Conservation (phyloP, 1,140 invertebrate genomes). For the Yoshiicerus persimilis region DNA sequence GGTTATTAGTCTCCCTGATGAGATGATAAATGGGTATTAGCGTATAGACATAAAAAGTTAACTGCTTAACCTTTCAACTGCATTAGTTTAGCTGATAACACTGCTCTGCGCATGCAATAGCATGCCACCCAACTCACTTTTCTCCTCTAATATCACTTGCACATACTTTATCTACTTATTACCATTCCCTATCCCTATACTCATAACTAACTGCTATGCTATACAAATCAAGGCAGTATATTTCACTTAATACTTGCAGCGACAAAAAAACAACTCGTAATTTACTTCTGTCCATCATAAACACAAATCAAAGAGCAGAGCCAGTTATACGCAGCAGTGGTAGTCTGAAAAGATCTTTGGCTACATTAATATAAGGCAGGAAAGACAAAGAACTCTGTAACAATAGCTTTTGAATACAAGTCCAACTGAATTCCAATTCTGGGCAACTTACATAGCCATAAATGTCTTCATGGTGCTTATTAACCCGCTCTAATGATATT, state of each 20-base stretch:
- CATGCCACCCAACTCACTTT: not conserved
- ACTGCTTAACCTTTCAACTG: not conserved
- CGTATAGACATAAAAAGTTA: not conserved
- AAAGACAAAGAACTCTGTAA: no score
- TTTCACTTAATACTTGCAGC: not conserved
- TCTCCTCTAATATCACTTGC: no score
- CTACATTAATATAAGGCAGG: no score
- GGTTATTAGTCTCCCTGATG: not conserved
- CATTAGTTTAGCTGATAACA: not conserved
- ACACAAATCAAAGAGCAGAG: not conserved
- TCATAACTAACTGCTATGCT: not conserved
- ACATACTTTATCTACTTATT: no score
- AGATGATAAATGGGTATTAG: not conserved
- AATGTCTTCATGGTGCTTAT: not conserved
- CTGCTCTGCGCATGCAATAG: not conserved
- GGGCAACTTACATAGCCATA: not conserved
- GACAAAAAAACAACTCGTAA: not conserved
- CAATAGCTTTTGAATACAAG: no score
- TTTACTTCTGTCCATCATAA: not conserved
- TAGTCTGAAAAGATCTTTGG: no score
- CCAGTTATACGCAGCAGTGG: no score
- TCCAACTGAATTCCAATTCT: not conserved
- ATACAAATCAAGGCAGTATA: not conserved
- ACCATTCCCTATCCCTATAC: no score
- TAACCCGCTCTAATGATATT: not conserved